phyloP scores from a whole-genome alignment of 2,888 invertebrate species.

The Deroplatys truncata region DNA sequence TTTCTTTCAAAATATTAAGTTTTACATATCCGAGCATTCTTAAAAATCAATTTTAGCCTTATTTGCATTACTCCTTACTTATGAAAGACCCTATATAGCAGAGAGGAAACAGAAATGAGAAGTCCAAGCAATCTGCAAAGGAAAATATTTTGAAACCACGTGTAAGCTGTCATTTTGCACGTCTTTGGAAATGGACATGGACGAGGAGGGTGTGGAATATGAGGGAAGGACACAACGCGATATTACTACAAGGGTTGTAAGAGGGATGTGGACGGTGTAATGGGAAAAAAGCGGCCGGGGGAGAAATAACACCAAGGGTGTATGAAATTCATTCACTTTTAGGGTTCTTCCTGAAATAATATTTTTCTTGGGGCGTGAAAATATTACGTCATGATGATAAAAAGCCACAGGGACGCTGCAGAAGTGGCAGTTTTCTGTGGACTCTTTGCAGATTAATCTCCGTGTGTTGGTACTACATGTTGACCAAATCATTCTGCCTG shows the following conservation, averaged over 20 bases:
- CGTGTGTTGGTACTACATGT: too few relatives aligned
- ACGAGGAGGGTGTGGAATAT: not conserved
- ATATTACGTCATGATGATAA: not conserved
- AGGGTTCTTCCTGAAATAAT: not conserved
- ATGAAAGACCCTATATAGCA: too few relatives aligned
- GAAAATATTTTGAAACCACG: not conserved
- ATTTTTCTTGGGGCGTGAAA: not conserved
- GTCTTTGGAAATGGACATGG: not conserved
- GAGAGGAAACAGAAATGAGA: too few relatives aligned
- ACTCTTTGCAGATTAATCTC: not conserved
- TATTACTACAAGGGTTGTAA: not conserved
- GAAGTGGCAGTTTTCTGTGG: not conserved
- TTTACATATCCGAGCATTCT: too few relatives aligned
- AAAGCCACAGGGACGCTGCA: not conserved
- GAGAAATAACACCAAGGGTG: not conserved
- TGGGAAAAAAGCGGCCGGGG: not conserved
- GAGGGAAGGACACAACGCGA: not conserved
- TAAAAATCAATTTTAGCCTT: too few relatives aligned
- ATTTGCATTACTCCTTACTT: too few relatives aligned
- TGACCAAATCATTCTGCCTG: too few relatives aligned
- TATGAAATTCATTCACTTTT: not conserved
- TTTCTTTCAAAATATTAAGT: too few relatives aligned
- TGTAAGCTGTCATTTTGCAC: not conserved
- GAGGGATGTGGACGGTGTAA: not conserved
- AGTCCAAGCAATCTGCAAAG: not conserved